A percentile compares a stretch with the other conserved stretches of the same genome.
These are phyloP conservation scores for Stenopsyche tienmushanensis DNA, from an alignment of 1,140 invertebrate species.

Conservation along the genomic window DNA sequence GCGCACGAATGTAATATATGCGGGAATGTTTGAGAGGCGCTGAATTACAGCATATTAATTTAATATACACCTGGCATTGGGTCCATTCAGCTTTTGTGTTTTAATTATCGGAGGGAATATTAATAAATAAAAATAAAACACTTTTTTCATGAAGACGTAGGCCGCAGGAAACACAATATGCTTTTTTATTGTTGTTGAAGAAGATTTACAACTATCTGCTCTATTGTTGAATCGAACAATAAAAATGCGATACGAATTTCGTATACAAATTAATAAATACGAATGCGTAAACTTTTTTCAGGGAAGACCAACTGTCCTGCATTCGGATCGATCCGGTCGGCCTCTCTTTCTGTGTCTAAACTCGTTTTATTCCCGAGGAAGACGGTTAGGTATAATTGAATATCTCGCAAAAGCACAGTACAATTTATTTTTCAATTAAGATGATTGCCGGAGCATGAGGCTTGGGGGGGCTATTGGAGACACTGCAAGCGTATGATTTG, in stretches of 20 bases:
- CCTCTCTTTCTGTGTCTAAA: no score
- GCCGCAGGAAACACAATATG: background rate
- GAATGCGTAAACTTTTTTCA: background rate
- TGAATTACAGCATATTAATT: constrained; percentile 22
- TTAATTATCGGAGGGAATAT: constrained; percentile 24
- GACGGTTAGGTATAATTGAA: no score
- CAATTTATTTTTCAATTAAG: constrained; percentile 17
- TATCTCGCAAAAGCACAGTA: background rate
- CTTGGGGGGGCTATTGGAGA: constrained; percentile 18
- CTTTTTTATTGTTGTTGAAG: background rate
- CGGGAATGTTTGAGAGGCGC: background rate
- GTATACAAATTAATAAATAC: constrained; percentile 2
- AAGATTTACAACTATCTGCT: background rate
- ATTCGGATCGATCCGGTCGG: no score
- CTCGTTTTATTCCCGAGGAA: no score
- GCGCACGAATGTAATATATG: no score
- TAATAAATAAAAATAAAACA: constrained; percentile 6
- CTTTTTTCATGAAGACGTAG: constrained; percentile 18
- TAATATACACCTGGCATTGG: constrained; percentile 37
- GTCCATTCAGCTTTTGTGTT: constrained; percentile 29
- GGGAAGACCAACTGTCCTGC: no score
- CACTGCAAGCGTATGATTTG: constrained; percentile 14
- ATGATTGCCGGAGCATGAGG: constrained; percentile 5
- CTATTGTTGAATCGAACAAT: background rate
- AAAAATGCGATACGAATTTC: background rate